phyloP scores from a whole-genome alignment of 2,797 vertebrate genomes.

The Schizopygopsis pylzovi region DNA sequence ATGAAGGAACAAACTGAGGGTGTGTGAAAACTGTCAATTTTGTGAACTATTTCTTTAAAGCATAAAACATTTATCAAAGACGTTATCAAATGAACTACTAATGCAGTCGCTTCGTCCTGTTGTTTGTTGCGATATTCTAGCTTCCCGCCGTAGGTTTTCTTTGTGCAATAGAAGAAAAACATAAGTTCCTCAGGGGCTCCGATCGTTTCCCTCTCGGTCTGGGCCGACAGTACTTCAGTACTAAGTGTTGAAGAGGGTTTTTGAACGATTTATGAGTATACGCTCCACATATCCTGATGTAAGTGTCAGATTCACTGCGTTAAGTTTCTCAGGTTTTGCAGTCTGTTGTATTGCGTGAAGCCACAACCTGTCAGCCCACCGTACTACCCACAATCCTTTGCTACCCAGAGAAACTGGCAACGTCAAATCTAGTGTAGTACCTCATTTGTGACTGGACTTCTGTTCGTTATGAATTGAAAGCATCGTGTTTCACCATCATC shows the following conservation, averaged over 20 bases:
- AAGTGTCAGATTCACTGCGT: conserved; percentile 51
- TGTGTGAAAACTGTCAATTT: too few species aligned
- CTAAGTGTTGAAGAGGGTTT: conserved; percentile 44
- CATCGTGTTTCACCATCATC: neutral
- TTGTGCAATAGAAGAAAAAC: conserved; percentile 48
- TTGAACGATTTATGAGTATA: conserved; percentile 33
- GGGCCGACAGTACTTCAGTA: conserved; percentile 39
- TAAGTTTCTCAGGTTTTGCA: conserved; percentile 64
- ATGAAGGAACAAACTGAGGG: too few species aligned
- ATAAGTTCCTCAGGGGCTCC: conserved; percentile 49
- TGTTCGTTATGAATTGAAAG: conserved; percentile 7
- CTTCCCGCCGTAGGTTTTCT: conserved; percentile 29
- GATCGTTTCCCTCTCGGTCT: conserved; percentile 42
- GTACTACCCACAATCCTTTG: neutral
- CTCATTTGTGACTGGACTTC: conserved; percentile 20
- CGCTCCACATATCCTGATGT: conserved; percentile 38
- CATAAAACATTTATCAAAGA: neutral
- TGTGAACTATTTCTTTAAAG: too few species aligned
- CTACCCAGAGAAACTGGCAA: neutral
- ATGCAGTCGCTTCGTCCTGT: neutral
- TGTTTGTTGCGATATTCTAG: conserved; percentile 5
- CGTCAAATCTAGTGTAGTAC: conserved; percentile 2
- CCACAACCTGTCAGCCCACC: conserved; percentile 2
- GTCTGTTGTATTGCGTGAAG: neutral
- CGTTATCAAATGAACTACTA: conserved; percentile 7